Conservation (phyloP, 2,797 vertebrate species). For the Pseudochaenichthys georgianus region DNA sequence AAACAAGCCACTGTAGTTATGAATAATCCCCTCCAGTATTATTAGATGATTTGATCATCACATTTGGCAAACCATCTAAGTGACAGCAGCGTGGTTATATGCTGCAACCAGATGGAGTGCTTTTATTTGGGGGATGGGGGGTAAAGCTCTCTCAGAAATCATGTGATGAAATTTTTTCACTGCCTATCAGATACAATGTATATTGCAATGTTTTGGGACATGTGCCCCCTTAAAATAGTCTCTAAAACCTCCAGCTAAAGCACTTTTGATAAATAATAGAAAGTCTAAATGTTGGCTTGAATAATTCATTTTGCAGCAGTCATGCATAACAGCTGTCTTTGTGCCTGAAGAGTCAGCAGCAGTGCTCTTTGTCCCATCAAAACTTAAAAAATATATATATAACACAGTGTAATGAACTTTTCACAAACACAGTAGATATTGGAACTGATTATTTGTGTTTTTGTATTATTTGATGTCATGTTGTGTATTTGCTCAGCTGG, state of each 20-base stretch:
- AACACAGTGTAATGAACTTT: constrained; percentile 21
- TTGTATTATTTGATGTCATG: constrained; percentile 30
- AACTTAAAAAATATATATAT: constrained; percentile 7
- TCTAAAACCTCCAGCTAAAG: constrained; percentile 65
- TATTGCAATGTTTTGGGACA: constrained; percentile 59
- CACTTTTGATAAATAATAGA: constrained; percentile 80
- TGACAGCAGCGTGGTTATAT: constrained; percentile 6
- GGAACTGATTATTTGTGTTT: neutral
- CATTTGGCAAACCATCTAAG: neutral
- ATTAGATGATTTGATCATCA: constrained; percentile 30
- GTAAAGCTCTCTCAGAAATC: constrained; percentile 7
- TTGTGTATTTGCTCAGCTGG: constrained; percentile 32
- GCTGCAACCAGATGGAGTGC: constrained; percentile 14
- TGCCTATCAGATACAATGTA: constrained; percentile 30
- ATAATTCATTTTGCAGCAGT: constrained; percentile 76
- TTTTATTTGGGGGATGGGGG: neutral
- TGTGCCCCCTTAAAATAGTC: constrained; percentile 64
- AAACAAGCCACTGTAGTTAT: constrained; percentile 42
- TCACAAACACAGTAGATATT: constrained; percentile 7
- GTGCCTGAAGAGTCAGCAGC: constrained; percentile 50
- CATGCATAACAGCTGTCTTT: constrained; percentile 69
- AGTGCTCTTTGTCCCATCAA: constrained; percentile 39
- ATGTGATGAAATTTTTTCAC: constrained; percentile 7
- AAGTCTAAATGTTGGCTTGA: constrained; percentile 75
- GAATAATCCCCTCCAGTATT: constrained; percentile 35